Evolutionary conservation across 1,140 invertebrate genomes (phyloP).

Genomic region (Ceratitis capitata): DNA sequence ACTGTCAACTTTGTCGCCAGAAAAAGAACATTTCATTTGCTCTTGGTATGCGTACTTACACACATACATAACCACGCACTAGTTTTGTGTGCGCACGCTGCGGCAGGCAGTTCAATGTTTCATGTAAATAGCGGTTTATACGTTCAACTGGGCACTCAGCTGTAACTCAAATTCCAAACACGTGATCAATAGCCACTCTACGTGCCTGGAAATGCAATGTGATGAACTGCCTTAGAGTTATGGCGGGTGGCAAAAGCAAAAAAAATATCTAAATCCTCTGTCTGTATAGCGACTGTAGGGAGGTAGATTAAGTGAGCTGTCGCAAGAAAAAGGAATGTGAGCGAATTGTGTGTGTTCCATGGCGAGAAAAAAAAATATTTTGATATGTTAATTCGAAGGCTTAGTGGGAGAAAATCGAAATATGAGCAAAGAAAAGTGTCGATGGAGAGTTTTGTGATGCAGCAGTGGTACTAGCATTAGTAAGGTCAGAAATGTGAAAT

Average conservation of each 20-base stretch:
- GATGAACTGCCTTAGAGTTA: neutral
- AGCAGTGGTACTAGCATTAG: no score
- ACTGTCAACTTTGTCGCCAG: neutral
- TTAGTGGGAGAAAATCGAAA: neutral
- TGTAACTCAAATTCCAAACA: slow-evolving; percentile 19
- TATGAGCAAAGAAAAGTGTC: neutral
- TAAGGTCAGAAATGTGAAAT: no score
- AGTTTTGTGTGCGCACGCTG: neutral
- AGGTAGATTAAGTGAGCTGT: neutral
- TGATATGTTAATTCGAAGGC: neutral
- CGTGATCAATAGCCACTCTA: neutral
- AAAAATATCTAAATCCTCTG: no score
- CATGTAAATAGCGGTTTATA: neutral
- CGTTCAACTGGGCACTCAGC: neutral
- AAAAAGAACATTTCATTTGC: neutral
- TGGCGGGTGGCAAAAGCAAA: neutral
- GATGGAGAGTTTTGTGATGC: no score
- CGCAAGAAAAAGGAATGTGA: neutral
- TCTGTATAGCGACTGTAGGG: neutral
- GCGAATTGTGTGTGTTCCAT: neutral
- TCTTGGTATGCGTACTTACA: no score
- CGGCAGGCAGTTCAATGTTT: neutral
- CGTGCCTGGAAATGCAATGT: neutral
- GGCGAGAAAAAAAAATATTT: neutral
- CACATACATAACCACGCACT: neutral